Conservation (phyloP, 2,797 vertebrate genomes). For the Carduelis carduelis region DNA sequence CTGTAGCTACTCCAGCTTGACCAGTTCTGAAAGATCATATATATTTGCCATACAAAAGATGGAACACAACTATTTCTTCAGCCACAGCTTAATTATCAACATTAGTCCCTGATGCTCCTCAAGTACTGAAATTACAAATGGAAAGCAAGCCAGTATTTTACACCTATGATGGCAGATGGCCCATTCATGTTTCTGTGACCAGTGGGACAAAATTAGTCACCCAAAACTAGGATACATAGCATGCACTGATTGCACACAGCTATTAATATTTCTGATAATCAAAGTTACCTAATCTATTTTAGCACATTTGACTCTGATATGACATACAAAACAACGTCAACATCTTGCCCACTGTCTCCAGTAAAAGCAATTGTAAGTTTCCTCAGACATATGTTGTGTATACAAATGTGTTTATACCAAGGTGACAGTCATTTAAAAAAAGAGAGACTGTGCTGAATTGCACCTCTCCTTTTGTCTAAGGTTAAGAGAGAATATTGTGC, state of each 20-base stretch:
- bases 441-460: accelerated
- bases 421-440: background rate
- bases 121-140: background rate
- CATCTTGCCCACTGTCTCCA: background rate
- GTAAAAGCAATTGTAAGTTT: background rate
- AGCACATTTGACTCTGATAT: background rate
- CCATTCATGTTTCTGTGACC: background rate
- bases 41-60: background rate
- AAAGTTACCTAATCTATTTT: background rate
- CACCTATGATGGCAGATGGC: background rate
- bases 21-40: background rate
- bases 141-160: background rate
- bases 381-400: background rate
- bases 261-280: background rate
- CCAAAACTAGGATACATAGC: background rate
- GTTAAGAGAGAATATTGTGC: background rate
- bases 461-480: background rate
- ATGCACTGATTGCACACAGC: background rate
- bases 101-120: background rate
- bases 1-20: background rate
- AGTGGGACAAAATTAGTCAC: background rate
- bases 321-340: background rate
- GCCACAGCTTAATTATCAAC: background rate
- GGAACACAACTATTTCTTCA: background rate
- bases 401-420: accelerated